Conservation (phyloP, 2,888 invertebrate genomes). For the Sialis lutaria region DNA sequence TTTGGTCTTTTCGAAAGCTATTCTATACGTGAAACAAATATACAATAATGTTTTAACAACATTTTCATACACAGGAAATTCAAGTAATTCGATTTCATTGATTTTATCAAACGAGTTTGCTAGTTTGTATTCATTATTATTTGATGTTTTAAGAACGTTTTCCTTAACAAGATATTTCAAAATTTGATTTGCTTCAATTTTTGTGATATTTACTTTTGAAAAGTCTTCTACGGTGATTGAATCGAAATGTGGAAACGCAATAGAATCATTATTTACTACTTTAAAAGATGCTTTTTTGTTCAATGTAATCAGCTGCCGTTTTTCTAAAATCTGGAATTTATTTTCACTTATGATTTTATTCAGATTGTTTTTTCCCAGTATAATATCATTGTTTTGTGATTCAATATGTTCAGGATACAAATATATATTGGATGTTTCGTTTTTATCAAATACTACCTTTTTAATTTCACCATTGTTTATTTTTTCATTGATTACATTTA, state of each 20-base stretch:
- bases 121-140: conserved; percentile 5
- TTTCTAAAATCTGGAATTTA: conserved; percentile 7
- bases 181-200: conserved; percentile 8
- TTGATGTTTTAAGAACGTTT: conserved; percentile 4
- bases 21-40: conserved; percentile 8
- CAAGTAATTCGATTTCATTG: conserved; percentile 6
- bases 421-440: neutral
- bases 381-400: neutral
- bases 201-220: conserved; percentile 4
- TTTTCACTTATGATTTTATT: neutral
- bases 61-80: conserved; percentile 8
- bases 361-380: conserved; percentile 4
- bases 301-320: conserved; percentile 5
- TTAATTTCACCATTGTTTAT: neutral
- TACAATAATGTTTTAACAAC: conserved; percentile 6
- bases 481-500: conserved; percentile 3
- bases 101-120: conserved; percentile 6
- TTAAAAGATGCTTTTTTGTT: conserved; percentile 8
- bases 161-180: conserved; percentile 6
- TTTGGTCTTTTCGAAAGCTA: conserved; percentile 8
- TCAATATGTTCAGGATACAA: neutral
- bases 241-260: conserved; percentile 8
- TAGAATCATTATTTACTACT: conserved; percentile 3
- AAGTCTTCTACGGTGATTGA: conserved; percentile 9
- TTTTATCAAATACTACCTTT: neutral